Conservation (phyloP, 2,797 vertebrate genomes). For the Telmatherina bonti region DNA sequence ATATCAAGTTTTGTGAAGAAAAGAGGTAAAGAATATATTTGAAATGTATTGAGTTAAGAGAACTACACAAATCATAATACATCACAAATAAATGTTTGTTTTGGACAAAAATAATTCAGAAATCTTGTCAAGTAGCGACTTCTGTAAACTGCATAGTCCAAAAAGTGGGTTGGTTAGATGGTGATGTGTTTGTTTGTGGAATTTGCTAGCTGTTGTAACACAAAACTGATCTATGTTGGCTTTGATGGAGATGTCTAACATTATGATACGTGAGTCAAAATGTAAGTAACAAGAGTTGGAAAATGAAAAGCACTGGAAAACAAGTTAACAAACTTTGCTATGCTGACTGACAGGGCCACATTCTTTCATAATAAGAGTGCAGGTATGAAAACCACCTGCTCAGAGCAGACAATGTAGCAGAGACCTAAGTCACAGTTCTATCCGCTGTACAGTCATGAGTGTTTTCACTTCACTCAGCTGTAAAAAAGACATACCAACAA, state of each 20-base stretch:
- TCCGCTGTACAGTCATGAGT: conserved; percentile 63
- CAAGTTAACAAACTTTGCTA: conserved; percentile 52
- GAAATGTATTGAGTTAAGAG: conserved; percentile 78
- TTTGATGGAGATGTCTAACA: conserved; percentile 63
- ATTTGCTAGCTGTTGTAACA: conserved; percentile 80
- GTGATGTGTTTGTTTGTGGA: conserved; percentile 82
- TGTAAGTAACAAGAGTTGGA: conserved; percentile 65
- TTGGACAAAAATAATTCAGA: conserved; percentile 76
- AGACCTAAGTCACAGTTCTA: conserved; percentile 74
- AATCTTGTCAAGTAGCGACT: conserved; percentile 80
- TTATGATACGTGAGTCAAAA: conserved; percentile 58
- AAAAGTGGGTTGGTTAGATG: conserved; percentile 81
- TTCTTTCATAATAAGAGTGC: conserved; percentile 63
- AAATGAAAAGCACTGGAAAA: conserved; percentile 61
- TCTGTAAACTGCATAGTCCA: conserved; percentile 81
- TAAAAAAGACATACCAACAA: conserved; percentile 59
- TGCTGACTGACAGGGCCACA: conserved; percentile 57
- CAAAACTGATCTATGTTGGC: conserved; percentile 76
- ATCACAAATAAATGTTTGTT: conserved; percentile 77
- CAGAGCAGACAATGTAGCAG: conserved; percentile 86
- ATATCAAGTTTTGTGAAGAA: conserved; percentile 80
- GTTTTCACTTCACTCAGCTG: conserved; percentile 62
- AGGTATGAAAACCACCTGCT: conserved; percentile 75
- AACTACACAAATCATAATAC: conserved; percentile 71
- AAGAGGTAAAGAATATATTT: conserved; percentile 79